Evolutionary conservation across 2,888 invertebrate genomes (phyloP).

Genomic region (Sminthurides aquaticus): DNA sequence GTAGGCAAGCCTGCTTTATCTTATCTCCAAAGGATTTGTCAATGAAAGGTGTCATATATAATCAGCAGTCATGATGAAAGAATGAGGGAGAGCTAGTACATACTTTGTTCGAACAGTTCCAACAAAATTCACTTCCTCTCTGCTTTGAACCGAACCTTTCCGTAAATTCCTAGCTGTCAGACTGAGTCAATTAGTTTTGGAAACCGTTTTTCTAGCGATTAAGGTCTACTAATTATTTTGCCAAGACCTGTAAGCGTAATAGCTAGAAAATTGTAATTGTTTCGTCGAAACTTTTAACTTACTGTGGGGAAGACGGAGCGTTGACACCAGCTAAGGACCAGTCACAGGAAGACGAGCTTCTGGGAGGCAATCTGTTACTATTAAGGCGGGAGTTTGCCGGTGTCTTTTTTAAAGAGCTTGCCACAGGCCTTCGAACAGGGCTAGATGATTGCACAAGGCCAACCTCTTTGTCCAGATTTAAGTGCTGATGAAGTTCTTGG

Average conservation of each 20-base stretch:
- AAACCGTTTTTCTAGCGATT: too few species aligned
- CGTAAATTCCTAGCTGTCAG: too few species aligned
- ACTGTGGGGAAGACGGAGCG: slow-evolving; percentile 32
- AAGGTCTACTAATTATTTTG: background rate
- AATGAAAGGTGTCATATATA: too few species aligned
- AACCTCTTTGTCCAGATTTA: background rate
- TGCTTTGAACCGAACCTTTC: too few species aligned
- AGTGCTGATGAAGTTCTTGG: background rate
- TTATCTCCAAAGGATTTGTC: too few species aligned
- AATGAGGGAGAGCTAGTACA: too few species aligned
- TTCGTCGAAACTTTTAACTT: slow-evolving; percentile 8
- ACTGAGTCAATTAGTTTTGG: too few species aligned
- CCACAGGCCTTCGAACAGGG: background rate
- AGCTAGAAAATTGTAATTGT: background rate
- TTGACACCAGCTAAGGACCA: slow-evolving; percentile 42
- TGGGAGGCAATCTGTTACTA: slow-evolving; percentile 1
- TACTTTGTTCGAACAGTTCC: too few species aligned
- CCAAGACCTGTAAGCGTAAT: background rate
- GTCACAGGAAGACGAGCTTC: slow-evolving; percentile 30
- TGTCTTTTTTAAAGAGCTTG: slow-evolving; percentile 13
- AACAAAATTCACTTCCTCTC: too few species aligned
- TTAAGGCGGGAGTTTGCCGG: slow-evolving; percentile 10
- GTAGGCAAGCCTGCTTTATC: too few species aligned
- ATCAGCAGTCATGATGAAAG: too few species aligned
- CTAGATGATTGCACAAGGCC: background rate